These are phyloP conservation scores for Planiliza haematocheilus DNA, from an alignment of 2,113 vertebrate genomes.

Conservation along the genomic window DNA sequence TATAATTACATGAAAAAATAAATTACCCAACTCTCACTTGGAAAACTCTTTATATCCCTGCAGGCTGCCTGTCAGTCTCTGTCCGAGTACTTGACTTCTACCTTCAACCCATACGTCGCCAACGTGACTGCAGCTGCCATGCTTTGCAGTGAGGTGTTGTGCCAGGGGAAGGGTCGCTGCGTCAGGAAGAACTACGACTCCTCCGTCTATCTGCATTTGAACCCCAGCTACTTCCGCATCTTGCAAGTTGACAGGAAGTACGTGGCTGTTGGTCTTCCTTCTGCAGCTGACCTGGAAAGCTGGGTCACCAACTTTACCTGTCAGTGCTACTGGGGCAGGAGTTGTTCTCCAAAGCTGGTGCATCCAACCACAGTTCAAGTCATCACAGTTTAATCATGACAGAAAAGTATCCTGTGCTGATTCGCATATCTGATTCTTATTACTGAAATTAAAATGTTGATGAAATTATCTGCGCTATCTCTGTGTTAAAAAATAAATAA, in stretches of 20 bases:
- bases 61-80: conserved; percentile 78
- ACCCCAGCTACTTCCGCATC: conserved; percentile 69
- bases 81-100: conserved; percentile 73
- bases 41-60: not conserved
- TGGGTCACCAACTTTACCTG: conserved; percentile 78
- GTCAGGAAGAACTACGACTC: conserved; percentile 84
- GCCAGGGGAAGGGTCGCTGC: conserved; percentile 86
- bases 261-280: conserved; percentile 62
- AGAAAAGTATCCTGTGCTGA: not conserved
- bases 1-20: no score
- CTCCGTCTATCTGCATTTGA: conserved; percentile 87
- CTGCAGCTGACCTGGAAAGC: conserved; percentile 52
- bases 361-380: conserved; percentile 15
- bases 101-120: conserved; percentile 87
- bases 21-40: no score
- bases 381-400: conserved; percentile 59
- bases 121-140: conserved; percentile 90
- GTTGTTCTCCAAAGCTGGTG: conserved; percentile 48
- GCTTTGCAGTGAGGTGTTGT: conserved; percentile 88
- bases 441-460: not conserved
- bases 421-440: not conserved
- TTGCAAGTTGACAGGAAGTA: conserved; percentile 55
- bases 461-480: not conserved
- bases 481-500: no score
- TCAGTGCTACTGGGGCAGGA: conserved; percentile 74